phyloP scores from a whole-genome alignment of 2,888 invertebrate species.

The Flexamia atlantica region DNA sequence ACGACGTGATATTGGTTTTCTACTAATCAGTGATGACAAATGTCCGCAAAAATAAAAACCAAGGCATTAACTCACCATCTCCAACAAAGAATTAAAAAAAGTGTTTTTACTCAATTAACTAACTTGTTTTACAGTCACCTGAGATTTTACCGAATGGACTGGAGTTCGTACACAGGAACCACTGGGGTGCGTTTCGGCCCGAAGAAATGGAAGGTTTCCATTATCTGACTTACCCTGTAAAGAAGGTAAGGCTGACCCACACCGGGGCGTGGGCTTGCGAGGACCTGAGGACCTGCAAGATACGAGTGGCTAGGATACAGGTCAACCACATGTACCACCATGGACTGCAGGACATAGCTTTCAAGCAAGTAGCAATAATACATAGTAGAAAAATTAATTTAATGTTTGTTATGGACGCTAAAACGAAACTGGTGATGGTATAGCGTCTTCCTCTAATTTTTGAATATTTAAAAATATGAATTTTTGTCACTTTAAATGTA shows the following conservation, averaged over 20 bases:
- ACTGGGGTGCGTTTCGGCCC: conserved; percentile 3
- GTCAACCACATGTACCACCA: conserved; percentile 21
- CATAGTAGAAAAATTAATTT: no score
- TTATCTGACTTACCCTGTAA: background rate
- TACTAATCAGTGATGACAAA: no score
- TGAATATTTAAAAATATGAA: no score
- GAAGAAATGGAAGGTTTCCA: background rate
- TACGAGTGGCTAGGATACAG: conserved; percentile 14
- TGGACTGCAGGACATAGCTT: conserved; percentile 17
- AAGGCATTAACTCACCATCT: no score
- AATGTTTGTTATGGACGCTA: no score
- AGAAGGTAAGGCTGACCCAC: conserved; percentile 5
- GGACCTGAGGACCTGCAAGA: conserved; percentile 19
- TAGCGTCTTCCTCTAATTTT: no score
- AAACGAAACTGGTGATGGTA: no score
- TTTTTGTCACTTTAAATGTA: no score
- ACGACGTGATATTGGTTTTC: no score
- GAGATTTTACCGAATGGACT: conserved; percentile 11
- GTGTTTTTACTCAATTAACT: background rate
- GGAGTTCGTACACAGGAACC: conserved; percentile 1
- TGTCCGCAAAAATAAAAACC: no score
- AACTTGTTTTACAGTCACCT: background rate
- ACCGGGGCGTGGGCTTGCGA: background rate
- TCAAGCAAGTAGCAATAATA: conserved; percentile 21
- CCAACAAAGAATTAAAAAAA: no score